Evolutionary conservation across 2,797 vertebrate genomes (phyloP).

Genomic region (Gastrophryne carolinensis): DNA sequence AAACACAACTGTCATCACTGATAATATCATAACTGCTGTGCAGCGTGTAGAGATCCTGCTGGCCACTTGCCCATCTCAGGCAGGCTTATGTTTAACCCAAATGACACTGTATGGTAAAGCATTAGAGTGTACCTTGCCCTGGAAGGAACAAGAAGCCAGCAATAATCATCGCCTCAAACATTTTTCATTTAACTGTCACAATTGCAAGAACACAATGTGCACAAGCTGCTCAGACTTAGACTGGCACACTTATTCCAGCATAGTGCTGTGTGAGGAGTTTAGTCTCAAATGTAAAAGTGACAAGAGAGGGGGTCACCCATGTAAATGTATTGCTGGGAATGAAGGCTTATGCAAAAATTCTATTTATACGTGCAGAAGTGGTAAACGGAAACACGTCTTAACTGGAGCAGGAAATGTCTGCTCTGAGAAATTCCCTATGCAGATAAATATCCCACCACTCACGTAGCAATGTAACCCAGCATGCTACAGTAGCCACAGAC

Average conservation of each 20-base stretch:
- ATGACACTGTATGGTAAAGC: slow-evolving; percentile 6
- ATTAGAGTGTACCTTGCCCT: slow-evolving; percentile 24
- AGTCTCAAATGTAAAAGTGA: no score
- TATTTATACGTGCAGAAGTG: no score
- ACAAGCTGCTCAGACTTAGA: background rate
- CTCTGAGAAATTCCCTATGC: background rate
- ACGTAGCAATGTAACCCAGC: background rate
- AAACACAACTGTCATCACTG: background rate
- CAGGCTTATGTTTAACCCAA: slow-evolving; percentile 29
- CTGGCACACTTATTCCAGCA: background rate
- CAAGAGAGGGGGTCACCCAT: no score
- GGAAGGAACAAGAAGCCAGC: background rate
- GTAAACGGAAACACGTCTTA: background rate
- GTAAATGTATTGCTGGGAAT: no score
- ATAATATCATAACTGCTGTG: background rate
- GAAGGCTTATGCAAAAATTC: no score
- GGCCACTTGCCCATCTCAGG: background rate
- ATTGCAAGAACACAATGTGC: background rate
- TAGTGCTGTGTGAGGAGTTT: background rate
- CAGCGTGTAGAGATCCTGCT: background rate
- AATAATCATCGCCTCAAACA: background rate
- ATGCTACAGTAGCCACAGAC: no score
- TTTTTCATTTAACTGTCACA: background rate
- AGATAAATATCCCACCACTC: background rate
- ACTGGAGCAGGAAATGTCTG: background rate